These are phyloP conservation scores for Megaleporinus macrocephalus DNA, from an alignment of 2,113 vertebrate species.

Conservation along the genomic window DNA sequence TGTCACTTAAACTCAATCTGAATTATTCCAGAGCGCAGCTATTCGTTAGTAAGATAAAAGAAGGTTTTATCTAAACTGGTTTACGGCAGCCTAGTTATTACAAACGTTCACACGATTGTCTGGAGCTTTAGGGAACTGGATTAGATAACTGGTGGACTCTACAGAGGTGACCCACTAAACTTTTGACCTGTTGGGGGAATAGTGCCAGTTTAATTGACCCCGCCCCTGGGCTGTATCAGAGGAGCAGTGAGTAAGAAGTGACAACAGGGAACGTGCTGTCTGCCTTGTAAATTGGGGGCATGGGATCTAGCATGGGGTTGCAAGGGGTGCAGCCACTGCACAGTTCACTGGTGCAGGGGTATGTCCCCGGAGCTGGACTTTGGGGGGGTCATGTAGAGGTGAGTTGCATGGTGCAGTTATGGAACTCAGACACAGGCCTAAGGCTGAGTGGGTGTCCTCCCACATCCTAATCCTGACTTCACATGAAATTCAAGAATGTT, in stretches of 20 bases:
- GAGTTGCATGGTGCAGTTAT: conserved; percentile 61
- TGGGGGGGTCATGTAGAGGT: conserved; percentile 76
- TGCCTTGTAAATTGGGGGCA: conserved; percentile 71
- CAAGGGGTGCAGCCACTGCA: conserved; percentile 56
- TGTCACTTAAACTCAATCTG: no score
- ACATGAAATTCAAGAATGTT: neutral
- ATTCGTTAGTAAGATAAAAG: no score
- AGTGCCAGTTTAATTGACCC: conserved; percentile 76
- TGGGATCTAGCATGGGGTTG: conserved; percentile 55
- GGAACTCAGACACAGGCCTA: conserved; percentile 40
- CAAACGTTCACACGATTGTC: neutral
- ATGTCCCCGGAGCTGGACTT: conserved; percentile 59
- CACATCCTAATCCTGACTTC: conserved; percentile 21
- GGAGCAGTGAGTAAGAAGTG: conserved; percentile 65
- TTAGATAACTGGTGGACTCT: conserved; percentile 66
- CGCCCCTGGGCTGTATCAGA: conserved; percentile 61
- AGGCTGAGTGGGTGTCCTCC: neutral
- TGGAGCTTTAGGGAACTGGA: conserved; percentile 28
- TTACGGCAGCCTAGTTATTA: neutral
- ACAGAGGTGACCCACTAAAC: conserved; percentile 78
- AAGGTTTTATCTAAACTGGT: neutral
- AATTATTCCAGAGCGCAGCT: no score
- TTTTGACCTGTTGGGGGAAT: conserved; percentile 73
- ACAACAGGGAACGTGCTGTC: conserved; percentile 72
- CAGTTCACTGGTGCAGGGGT: conserved; percentile 72